A percentile compares a stretch with the other conserved stretches of the same genome.
phyloP scores from a whole-genome alignment of 1,140 invertebrate genomes.

The Drosophila kohkoa region DNA sequence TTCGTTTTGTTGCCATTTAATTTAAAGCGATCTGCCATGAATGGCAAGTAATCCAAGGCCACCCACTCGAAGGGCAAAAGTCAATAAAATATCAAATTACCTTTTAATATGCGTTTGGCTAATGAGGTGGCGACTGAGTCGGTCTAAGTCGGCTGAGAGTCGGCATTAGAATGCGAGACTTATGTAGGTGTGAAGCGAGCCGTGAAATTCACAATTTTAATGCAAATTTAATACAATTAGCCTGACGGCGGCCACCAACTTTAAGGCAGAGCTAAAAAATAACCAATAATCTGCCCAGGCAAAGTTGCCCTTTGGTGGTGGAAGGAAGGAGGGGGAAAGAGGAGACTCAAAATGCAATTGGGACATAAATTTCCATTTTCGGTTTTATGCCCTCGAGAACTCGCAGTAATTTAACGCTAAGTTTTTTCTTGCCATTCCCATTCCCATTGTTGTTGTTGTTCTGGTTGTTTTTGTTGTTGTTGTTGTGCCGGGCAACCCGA shows the following conservation, averaged over 20 bases:
- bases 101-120: conserved; percentile 55
- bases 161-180: conserved; percentile 8
- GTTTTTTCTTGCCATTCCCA: conserved; percentile 53
- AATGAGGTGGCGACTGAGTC: conserved; percentile 49
- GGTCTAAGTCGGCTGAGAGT: not conserved
- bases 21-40: conserved; percentile 40
- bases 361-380: conserved; percentile 83
- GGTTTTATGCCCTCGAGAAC: conserved; percentile 76
- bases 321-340: not conserved
- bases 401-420: conserved; percentile 81
- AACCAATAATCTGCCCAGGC: conserved; percentile 65
- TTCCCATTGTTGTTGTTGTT: conserved; percentile 5
- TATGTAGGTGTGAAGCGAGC: conserved; percentile 26
- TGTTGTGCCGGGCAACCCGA: conserved; percentile 20
- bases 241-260: conserved; percentile 10
- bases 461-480: conserved; percentile 6
- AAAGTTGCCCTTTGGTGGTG: conserved; percentile 43
- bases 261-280: conserved; percentile 17
- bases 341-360: conserved; percentile 70
- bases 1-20: conserved; percentile 29
- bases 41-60: conserved; percentile 6
- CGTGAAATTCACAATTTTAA: conserved; percentile 62
- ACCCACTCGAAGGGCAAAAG: conserved; percentile 11
- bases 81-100: conserved; percentile 68
- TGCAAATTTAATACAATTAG: conserved; percentile 78